These are phyloP conservation scores for Larimichthys polyactis DNA, from an alignment of 2,113 vertebrate species.

Conservation along the genomic window DNA sequence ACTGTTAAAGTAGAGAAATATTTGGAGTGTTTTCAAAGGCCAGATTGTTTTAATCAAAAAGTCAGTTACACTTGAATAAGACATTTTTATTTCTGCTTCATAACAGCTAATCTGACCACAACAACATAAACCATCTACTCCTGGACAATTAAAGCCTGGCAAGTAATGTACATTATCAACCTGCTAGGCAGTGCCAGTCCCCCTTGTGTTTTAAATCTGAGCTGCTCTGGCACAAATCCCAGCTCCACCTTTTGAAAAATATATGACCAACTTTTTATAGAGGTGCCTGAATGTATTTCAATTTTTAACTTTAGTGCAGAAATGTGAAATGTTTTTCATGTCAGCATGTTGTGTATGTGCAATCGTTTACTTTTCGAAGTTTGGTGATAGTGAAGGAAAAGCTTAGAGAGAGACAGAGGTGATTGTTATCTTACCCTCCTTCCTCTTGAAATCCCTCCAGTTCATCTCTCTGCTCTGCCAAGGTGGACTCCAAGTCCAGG, in stretches of 20 bases:
- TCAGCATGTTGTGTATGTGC: background rate
- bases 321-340: conserved; percentile 22
- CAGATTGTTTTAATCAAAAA: conserved; percentile 47
- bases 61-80: conserved; percentile 24
- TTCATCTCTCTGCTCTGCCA: conserved; percentile 95
- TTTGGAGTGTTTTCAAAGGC: conserved; percentile 29
- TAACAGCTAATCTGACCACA: conserved; percentile 28
- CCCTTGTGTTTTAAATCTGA: conserved; percentile 46
- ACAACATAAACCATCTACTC: conserved; percentile 45
- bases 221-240: conserved; percentile 28
- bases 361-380: background rate
- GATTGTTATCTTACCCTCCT: conserved; percentile 89
- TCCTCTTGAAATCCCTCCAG: conserved; percentile 97
- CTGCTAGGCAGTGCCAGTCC: conserved; percentile 38
- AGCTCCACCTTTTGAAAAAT: conserved; percentile 56
- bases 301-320: conserved; percentile 6
- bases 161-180: conserved; percentile 50
- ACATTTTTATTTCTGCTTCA: conserved; percentile 13
- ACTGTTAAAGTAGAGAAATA: conserved; percentile 26
- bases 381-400: conserved; percentile 3
- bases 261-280: conserved; percentile 34
- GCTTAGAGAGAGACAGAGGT: background rate
- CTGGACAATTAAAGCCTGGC: conserved; percentile 38
- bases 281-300: conserved; percentile 8
- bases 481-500: conserved; percentile 95